Percentiles rank a stretch among this genome's conserved stretches.
phyloP scores from a whole-genome alignment of 92 coral and sea anemone species.

The Nematostella vectensis region DNA sequence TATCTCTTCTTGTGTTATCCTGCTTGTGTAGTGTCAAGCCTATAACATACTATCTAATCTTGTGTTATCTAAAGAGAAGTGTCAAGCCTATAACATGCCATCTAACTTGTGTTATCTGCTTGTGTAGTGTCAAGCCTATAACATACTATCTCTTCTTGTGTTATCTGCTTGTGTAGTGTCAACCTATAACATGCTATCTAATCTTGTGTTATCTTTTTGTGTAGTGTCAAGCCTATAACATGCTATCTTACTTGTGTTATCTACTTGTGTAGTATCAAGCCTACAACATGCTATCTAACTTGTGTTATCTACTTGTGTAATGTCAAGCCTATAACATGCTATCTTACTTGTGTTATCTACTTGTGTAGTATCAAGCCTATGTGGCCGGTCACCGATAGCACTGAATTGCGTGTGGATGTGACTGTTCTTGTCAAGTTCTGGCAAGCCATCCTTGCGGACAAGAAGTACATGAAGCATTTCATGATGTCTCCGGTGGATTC shows the following conservation, averaged over 20 bases:
- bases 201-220: no score
- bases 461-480: constrained; percentile 82
- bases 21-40: constrained; percentile 49
- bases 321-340: constrained; percentile 60
- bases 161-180: no score
- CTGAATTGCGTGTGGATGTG: constrained; percentile 76
- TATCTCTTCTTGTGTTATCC: no score
- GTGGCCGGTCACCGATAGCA: constrained; percentile 80
- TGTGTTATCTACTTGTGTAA: constrained; percentile 28
- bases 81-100: constrained; percentile 63
- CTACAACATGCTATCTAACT: no score
- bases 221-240: no score
- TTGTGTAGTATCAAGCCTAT: constrained; percentile 57
- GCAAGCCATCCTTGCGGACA: constrained; percentile 95
- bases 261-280: constrained; percentile 45
- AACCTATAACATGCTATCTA: no score
- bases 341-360: not conserved
- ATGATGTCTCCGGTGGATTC: constrained; percentile 45
- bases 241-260: no score
- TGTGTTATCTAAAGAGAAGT: constrained; percentile 27
- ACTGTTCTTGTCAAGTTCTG: constrained; percentile 86
- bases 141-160: no score
- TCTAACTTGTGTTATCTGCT: not conserved
- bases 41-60: no score
- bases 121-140: constrained; percentile 60